Evolutionary conservation across 1,140 invertebrate species (phyloP).

Genomic region (Elymnias hypermnestra): DNA sequence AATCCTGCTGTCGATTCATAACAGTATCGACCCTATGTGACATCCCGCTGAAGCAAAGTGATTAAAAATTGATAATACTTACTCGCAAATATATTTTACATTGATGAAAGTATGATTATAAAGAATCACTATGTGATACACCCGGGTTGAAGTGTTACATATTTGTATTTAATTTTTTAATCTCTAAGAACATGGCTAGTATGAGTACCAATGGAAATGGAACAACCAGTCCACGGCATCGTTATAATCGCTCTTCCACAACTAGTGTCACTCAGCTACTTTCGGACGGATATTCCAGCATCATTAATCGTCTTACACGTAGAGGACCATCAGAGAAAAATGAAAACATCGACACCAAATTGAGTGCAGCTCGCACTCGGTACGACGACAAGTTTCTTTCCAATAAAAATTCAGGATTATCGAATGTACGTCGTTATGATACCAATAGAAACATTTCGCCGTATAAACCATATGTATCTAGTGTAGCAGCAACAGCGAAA

Average conservation of each 20-base stretch:
- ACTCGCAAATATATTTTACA: conserved; percentile 9
- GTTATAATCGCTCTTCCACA: conserved; percentile 85
- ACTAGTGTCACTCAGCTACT: conserved; percentile 89
- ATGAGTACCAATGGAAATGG: conserved; percentile 42
- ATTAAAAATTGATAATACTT: conserved; percentile 1
- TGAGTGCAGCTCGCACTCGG: conserved; percentile 40
- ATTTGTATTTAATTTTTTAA: conserved; percentile 25
- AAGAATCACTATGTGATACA: conserved; percentile 46
- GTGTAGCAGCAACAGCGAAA: conserved; percentile 34
- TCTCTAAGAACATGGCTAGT: conserved; percentile 43
- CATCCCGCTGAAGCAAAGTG: no score
- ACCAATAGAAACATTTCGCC: conserved; percentile 60
- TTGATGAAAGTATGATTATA: conserved; percentile 43
- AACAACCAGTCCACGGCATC: conserved; percentile 70
- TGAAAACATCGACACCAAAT: conserved; percentile 47
- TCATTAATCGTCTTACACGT: conserved; percentile 86
- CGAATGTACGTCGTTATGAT: conserved; percentile 63
- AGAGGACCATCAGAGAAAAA: conserved; percentile 82
- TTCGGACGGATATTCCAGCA: conserved; percentile 88
- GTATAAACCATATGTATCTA: conserved; percentile 45
- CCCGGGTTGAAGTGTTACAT: conserved; percentile 50
- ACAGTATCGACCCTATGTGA: conserved; percentile 13
- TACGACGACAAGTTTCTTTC: conserved; percentile 64
- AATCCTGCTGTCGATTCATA: conserved; percentile 56
- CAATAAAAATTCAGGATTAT: conserved; percentile 53